Conservation (phyloP, 2,888 invertebrate genomes). For the Drosophila flavopinicola region DNA sequence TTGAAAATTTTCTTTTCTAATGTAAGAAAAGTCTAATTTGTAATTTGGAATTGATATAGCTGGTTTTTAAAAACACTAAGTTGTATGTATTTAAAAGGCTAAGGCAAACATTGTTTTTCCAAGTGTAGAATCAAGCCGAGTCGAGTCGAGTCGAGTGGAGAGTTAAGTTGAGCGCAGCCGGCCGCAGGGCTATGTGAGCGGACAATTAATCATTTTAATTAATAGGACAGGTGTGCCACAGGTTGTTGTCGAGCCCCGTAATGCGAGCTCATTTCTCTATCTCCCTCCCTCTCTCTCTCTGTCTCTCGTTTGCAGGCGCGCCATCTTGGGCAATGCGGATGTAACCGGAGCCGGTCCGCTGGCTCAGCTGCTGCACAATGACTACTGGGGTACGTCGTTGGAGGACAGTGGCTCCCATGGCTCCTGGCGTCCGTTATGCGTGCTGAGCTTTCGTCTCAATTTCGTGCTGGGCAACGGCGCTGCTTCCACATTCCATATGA, state of each 20-base stretch:
- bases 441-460: slow-evolving; percentile 94
- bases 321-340: slow-evolving; percentile 97
- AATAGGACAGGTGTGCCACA: slow-evolving; percentile 80
- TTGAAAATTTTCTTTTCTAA: too few relatives aligned
- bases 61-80: too few relatives aligned
- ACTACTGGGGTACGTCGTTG: slow-evolving; percentile 99
- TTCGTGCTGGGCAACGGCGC: slow-evolving; percentile 88
- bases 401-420: slow-evolving; percentile 97
- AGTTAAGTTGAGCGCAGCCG: slow-evolving; percentile 11
- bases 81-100: too few relatives aligned
- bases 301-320: slow-evolving; percentile 88
- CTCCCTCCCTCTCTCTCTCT: slow-evolving; percentile 66
- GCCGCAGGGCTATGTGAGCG: slow-evolving; percentile 13
- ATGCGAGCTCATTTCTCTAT: slow-evolving; percentile 53
- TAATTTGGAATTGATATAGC: too few relatives aligned
- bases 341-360: slow-evolving; percentile 90
- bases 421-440: slow-evolving; percentile 96
- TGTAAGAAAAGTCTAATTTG: too few relatives aligned
- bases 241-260: slow-evolving; percentile 58
- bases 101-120: not conserved
- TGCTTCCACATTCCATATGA: slow-evolving; percentile 91
- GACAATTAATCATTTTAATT: slow-evolving; percentile 77
- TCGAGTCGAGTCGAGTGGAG: slow-evolving; percentile 6
- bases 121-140: too few relatives aligned
- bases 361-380: slow-evolving; percentile 88